These are phyloP conservation scores for Spilarctia lutea DNA, from an alignment of 2,888 invertebrate genomes.

Conservation along the genomic window DNA sequence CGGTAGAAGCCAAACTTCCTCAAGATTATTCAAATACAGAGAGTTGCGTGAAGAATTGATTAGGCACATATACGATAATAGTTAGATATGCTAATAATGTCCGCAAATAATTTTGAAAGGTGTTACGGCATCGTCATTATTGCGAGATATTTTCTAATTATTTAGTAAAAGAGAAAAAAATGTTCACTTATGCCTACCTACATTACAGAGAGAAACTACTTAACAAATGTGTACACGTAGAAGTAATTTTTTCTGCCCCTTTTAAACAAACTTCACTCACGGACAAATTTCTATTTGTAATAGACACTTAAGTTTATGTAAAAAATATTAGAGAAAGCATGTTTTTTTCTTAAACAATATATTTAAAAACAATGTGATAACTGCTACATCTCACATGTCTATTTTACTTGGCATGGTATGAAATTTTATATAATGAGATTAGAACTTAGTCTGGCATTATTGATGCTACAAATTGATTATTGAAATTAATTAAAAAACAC, in stretches of 20 bases:
- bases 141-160: constrained; percentile 13
- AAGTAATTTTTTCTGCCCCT: neutral
- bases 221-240: neutral
- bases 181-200: neutral
- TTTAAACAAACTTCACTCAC: neutral
- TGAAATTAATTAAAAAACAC: neutral
- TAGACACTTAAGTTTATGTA: neutral
- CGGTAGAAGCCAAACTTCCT: constrained; percentile 23
- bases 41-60: constrained; percentile 42
- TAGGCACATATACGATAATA: constrained; percentile 27
- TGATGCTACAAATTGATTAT: neutral
- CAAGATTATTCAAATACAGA: constrained; percentile 26
- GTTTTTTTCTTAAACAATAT: neutral
- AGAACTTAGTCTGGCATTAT: neutral
- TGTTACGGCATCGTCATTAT: constrained; percentile 26
- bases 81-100: constrained; percentile 24
- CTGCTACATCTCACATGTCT: neutral
- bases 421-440: too few species aligned
- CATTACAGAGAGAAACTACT: neutral
- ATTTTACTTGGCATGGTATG: too few species aligned
- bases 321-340: neutral
- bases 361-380: neutral
- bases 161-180: neutral
- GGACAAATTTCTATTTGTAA: neutral
- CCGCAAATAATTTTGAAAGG: constrained; percentile 22